phyloP scores from a whole-genome alignment of 2,888 invertebrate species.

The Scaptomyza polygonia region DNA sequence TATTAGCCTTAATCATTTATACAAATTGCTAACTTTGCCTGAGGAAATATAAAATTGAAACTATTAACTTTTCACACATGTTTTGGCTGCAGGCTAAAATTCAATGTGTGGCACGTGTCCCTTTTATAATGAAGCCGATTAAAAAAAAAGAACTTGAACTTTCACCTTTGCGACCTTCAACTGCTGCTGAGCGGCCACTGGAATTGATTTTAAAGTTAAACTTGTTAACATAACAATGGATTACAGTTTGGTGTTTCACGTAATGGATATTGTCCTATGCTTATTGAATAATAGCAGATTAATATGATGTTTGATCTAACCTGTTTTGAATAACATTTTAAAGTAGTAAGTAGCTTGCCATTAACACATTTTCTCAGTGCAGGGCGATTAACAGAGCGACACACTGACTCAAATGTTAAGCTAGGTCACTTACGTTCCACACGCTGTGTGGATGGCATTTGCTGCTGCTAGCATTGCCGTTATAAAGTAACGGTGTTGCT shows the following conservation, averaged over 20 bases:
- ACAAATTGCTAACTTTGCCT: not conserved
- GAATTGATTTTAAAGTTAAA: not conserved
- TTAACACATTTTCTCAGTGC: conserved; percentile 5
- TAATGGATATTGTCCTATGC: too few relatives aligned
- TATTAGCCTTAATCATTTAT: not conserved
- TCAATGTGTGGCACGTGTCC: not conserved
- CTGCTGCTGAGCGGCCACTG: not conserved
- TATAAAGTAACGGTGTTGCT: conserved; percentile 66
- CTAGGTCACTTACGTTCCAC: conserved; percentile 79
- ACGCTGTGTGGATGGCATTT: conserved; percentile 29
- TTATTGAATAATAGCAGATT: too few relatives aligned
- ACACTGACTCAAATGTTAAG: conserved; percentile 62
- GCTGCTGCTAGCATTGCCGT: conserved; percentile 37
- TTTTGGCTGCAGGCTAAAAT: not conserved
- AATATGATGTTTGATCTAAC: too few relatives aligned
- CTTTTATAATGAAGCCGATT: not conserved
- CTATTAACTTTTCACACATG: conserved; percentile 1
- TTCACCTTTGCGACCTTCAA: not conserved
- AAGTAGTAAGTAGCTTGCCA: not conserved
- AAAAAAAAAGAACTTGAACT: not conserved
- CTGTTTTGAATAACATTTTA: not conserved
- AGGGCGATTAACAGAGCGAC: conserved; percentile 49
- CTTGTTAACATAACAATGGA: not conserved
- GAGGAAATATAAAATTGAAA: not conserved
- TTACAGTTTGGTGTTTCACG: not conserved